These are phyloP conservation scores for Stegodyphus dumicola DNA, from an alignment of 1,140 invertebrate genomes.

Conservation along the genomic window DNA sequence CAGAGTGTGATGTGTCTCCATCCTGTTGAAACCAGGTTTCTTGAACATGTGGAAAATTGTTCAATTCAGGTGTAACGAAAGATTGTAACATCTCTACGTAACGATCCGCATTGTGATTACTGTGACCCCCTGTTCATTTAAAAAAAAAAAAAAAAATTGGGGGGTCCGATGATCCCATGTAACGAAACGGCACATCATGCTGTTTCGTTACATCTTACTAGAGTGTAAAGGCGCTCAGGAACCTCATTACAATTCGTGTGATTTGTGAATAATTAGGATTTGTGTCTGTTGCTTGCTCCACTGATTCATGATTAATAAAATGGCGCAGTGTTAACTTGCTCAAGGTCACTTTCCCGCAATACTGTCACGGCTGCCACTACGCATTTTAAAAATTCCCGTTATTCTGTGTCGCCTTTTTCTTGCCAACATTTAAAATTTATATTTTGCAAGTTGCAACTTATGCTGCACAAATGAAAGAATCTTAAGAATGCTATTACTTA, in stretches of 20 bases:
- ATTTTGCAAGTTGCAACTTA: no score
- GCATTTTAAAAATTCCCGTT: neutral
- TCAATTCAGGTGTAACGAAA: no score
- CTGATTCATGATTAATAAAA: constrained; percentile 2
- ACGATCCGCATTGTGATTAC: no score
- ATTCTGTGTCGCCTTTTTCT: neutral
- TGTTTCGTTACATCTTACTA: neutral
- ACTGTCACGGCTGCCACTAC: neutral
- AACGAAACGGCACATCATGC: constrained; percentile 35
- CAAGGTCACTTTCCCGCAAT: constrained; percentile 6
- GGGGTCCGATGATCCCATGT: neutral
- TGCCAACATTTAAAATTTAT: no score
- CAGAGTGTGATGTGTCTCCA: no score
- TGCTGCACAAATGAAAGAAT: no score
- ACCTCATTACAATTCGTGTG: neutral
- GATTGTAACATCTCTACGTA: no score
- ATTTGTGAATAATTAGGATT: neutral
- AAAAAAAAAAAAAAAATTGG: constrained; percentile 6
- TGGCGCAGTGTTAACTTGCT: neutral
- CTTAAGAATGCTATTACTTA: no score
- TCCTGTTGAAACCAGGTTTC: no score
- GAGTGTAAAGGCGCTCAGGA: constrained; percentile 1
- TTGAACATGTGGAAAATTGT: no score
- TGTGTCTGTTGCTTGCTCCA: neutral
- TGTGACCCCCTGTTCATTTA: no score